phyloP scores from a whole-genome alignment of 2,888 invertebrate species.

The Nemotelus pantherinus region DNA sequence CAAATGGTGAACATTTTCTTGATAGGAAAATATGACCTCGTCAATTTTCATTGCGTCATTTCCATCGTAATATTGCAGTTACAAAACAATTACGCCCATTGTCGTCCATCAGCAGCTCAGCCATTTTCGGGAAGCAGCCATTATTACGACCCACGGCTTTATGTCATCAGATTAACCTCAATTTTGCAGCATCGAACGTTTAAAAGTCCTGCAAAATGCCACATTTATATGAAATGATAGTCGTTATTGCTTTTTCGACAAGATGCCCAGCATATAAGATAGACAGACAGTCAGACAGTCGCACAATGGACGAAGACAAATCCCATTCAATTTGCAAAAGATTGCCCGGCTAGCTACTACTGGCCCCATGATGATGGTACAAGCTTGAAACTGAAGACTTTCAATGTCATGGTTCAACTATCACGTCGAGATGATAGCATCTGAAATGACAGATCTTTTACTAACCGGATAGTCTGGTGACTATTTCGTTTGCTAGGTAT shows the following conservation, averaged over 20 bases:
- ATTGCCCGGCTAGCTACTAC: not conserved
- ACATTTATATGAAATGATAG: slow-evolving; percentile 28
- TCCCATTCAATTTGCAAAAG: slow-evolving; percentile 17
- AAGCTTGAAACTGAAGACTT: not conserved
- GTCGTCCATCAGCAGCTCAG: too few species aligned
- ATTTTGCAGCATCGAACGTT: slow-evolving; percentile 22
- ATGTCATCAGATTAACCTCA: slow-evolving; percentile 30
- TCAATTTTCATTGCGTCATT: too few species aligned
- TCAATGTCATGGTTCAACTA: slow-evolving; percentile 16
- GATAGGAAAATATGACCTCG: too few species aligned
- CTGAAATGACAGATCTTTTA: not conserved
- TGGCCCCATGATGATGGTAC: not conserved
- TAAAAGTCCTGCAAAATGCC: slow-evolving; percentile 23
- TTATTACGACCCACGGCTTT: not conserved
- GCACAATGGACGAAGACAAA: slow-evolving; percentile 19
- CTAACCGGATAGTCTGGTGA: too few species aligned
- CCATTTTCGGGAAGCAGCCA: not conserved
- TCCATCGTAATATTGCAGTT: too few species aligned
- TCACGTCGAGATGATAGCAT: not conserved
- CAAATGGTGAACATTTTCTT: too few species aligned
- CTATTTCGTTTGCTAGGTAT: too few species aligned
- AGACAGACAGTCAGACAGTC: not conserved
- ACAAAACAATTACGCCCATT: too few species aligned
- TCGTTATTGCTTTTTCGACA: not conserved
- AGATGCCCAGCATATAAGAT: not conserved